Base-by-base conservation (phyloP, 2,113 vertebrate genomes). In the Aegypius monachus region DNA sequence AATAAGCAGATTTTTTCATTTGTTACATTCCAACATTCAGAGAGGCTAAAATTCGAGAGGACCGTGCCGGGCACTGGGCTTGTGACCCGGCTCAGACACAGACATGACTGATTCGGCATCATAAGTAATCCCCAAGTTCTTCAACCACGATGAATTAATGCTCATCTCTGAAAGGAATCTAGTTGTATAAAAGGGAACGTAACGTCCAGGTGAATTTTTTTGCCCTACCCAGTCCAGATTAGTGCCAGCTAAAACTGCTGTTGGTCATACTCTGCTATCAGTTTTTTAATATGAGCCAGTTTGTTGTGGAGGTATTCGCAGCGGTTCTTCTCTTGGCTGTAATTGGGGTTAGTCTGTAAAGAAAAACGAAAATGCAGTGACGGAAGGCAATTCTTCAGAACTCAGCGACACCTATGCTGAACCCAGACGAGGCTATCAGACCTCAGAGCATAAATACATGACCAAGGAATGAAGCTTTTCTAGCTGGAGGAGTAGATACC, bases 281-380 rank as follows among this genome's bases (percentile, higher is more conserved):
- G 99, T 98, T 98, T 98, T 98, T 99, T 99, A 97, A 99, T 99
- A 95, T 99, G 99, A 74, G 99, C 99, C 98, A 99, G 99, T 98
- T 99, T 99, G 98, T 99, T 99, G 98, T 99, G 99, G 93, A 99
- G 99, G 98, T 99, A 99, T 99, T 99, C 99, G 82, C 99, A 99
- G 97, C 99, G 99, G 93, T 99, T 99, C 98, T 99, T 99, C 98
- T 99, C 99, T 96, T 99, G 99, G 98, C 99, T 99, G 98, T 99
- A 99, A 91, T 99, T 99, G 88, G 99, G 99, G 97, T 99, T 99
- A 68, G 99, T 99, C 99, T 99, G 98, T 0, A 96, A 97, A 58
- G 82, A 82, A 92, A 86, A 88, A 59, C 3, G n/a, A 62, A 87
- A 90, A 94, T 1, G 58, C 18, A 67, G 58, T 78, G 91, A 86